Conservation (phyloP, 2,888 invertebrate genomes). For the Drosophila anceps region DNA sequence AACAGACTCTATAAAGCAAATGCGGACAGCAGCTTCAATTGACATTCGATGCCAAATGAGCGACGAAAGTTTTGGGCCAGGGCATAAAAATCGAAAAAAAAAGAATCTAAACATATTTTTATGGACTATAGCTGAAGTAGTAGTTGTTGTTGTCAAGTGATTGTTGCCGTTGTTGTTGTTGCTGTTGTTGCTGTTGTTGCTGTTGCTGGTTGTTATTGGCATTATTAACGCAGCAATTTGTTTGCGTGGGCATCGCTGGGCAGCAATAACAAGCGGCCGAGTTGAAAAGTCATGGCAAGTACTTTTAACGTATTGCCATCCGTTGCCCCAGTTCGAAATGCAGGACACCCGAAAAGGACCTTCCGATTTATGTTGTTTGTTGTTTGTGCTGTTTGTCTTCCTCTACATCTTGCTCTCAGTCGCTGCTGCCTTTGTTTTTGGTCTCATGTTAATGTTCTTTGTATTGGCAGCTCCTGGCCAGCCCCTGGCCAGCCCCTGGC, state of each 20-base stretch:
- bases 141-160: constrained; percentile 10
- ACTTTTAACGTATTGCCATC: constrained; percentile 50
- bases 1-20: not conserved
- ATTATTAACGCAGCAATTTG: constrained; percentile 75
- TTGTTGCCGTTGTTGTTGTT: constrained; percentile 22
- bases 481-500: constrained; percentile 1
- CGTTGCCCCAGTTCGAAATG: constrained; percentile 45
- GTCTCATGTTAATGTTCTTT: constrained; percentile 65
- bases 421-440: constrained; percentile 24
- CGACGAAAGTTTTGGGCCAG: constrained; percentile 26
- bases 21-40: constrained; percentile 6
- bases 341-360: constrained; percentile 27
- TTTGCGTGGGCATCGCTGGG: constrained; percentile 43
- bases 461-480: constrained; percentile 47
- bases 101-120: constrained; percentile 41
- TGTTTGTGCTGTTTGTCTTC: constrained; percentile 43
- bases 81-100: constrained; percentile 44
- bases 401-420: not conserved
- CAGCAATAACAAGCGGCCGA: constrained; percentile 35
- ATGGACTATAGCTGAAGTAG: constrained; percentile 29
- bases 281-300: constrained; percentile 40
- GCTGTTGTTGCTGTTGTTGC: constrained; percentile 7
- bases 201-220: constrained; percentile 61
- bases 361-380: constrained; percentile 51
- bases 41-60: not conserved